A percentile compares a stretch with the other conserved stretches of the same genome.
Conservation (phyloP, 1,140 invertebrate species). For the Brachionus calyciflorus region DNA sequence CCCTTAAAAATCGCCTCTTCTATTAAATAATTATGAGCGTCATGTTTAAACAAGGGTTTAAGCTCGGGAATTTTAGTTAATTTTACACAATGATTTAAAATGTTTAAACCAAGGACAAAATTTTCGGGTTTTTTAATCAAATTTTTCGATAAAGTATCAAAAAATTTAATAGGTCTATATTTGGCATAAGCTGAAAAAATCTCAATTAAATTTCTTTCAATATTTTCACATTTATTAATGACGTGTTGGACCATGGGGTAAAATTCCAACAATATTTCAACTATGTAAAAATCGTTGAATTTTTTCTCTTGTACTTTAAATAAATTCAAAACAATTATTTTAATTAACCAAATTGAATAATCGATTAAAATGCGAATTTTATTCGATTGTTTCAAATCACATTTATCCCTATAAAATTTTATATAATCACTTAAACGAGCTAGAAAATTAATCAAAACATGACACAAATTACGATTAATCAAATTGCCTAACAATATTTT, state of each 20-base stretch:
- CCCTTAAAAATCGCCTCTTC: not conserved
- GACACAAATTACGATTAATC: slow-evolving; percentile 20
- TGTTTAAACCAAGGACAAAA: not conserved
- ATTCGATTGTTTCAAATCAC: not conserved
- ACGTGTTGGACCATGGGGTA: not conserved
- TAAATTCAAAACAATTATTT: not conserved
- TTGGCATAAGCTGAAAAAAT: not conserved
- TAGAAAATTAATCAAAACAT: slow-evolving; percentile 27
- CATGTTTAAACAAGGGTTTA: not conserved
- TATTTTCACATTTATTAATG: not conserved
- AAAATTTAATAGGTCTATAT: not conserved
- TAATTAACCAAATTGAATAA: not conserved
- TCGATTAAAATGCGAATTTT: not conserved
- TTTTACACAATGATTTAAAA: not conserved
- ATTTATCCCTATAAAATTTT: not conserved
- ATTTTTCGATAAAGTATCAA: not conserved
- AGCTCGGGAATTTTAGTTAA: not conserved
- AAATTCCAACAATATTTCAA: slow-evolving; percentile 16
- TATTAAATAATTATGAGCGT: not conserved
- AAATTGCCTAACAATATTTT: slow-evolving; percentile 31
- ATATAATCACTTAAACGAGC: slow-evolving; percentile 11
- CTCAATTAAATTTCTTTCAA: not conserved
- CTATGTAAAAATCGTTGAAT: slow-evolving; percentile 24
- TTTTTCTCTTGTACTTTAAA: not conserved
- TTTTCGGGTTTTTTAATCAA: not conserved